Conservation (phyloP, 2,113 vertebrate species). For the Xenopus borealis region DNA sequence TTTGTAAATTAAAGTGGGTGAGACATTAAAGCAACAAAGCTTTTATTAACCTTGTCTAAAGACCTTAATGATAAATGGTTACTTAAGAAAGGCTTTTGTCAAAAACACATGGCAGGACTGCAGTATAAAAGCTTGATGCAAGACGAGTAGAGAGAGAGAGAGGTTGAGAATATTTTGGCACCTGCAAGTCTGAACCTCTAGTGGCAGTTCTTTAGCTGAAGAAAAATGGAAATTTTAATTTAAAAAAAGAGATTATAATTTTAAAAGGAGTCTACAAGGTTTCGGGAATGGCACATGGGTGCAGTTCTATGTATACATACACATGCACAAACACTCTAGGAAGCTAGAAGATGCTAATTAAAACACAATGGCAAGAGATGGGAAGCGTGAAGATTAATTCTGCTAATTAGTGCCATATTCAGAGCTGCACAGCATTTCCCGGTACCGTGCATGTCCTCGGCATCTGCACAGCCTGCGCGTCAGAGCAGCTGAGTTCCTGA, state of each 20-base stretch:
- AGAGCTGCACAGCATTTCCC: constrained; percentile 30
- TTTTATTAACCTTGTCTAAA: constrained; percentile 85
- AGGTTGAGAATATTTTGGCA: background rate
- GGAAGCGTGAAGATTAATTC: constrained; percentile 42
- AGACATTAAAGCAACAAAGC: constrained; percentile 77
- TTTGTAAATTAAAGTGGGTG: constrained; percentile 75
- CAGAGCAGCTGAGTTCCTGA: constrained; percentile 40
- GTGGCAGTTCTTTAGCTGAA: too few species aligned
- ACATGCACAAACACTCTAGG: constrained; percentile 18
- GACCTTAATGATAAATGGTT: constrained; percentile 73
- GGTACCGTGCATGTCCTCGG: constrained; percentile 25
- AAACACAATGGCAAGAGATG: constrained; percentile 37
- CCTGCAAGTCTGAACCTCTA: background rate
- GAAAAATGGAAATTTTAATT: too few species aligned
- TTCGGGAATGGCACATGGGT: background rate
- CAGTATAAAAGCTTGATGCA: background rate
- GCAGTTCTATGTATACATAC: constrained; percentile 27
- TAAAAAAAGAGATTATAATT: too few species aligned
- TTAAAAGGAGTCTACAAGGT: background rate
- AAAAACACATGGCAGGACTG: constrained; percentile 54
- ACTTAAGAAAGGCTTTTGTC: constrained; percentile 63
- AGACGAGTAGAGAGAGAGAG: background rate
- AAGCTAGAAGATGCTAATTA: constrained; percentile 40
- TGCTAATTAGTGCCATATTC: constrained; percentile 41
- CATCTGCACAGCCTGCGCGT: constrained; percentile 31